Base-by-base conservation (phyloP, 1,140 invertebrate species). In the Drosophila cardini region DNA sequence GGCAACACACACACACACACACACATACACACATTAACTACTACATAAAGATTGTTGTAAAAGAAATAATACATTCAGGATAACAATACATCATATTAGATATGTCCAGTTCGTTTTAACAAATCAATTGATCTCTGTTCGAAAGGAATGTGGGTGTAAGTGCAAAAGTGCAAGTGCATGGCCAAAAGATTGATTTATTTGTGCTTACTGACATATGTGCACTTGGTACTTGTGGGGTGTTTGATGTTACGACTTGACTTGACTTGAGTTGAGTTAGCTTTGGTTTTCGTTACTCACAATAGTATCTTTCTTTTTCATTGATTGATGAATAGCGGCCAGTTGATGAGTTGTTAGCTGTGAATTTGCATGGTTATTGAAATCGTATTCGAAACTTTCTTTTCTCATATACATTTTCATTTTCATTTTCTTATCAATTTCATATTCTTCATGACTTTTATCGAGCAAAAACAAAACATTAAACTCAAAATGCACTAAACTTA, bases 261-360 rank as follows among this genome's bases (percentile, higher is more conserved):
- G 57, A 26, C 21, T 26, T 26, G 57, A 48, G 52, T 67, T 52
- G 57, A 26, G 4, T 26, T 26, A 50, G 45, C 64, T 72, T 84
- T 64, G 63, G 55, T 70, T 61, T 87, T 89, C 68, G 71, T 90
- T 93, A 93, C 93, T 94, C 93, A 93, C 94, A 95, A 91, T 94
- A 95, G 87, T 95, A 95, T 64, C 93, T 93, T 80, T 95, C 93
- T 91, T 93, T 94, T 77, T 94, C 94, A 77, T 92, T 90, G 89
- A 94, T 94, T 82, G 91, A 78, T 93, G 93, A 86, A 91, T 91
- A 91, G 92, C 93, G 90, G 87, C 94, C 94, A 84, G 92, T 77
- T 85, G 92, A 93, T 80, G 92, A 89, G 80, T 89, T 91, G 91
- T 93, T 93, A 91, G 92, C 93, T 93, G 93, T 93, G 92, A 91